Evolutionary conservation across 2,797 vertebrate genomes (phyloP), one percentile per base, ranked within the genome.

Genomic region (Microchirus variegatus): DNA sequence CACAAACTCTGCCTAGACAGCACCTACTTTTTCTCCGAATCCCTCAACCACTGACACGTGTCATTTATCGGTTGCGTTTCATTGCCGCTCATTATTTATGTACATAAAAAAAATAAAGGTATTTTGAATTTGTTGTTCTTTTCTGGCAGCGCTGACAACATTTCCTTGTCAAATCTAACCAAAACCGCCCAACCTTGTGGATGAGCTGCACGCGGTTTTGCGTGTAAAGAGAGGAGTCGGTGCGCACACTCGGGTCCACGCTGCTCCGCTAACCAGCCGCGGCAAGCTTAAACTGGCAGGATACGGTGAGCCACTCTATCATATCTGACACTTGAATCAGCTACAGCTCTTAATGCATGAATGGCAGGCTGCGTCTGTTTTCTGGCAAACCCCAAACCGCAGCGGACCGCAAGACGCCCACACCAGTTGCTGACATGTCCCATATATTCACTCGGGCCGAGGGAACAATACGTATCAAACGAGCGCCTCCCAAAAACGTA

Each of bases 251-350:
- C 75, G 70, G 62, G 50, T 53, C n/a, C n/a, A n/a, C 72, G 63
- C 77, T 72, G 59, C 66, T 66, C 64, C 17, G 63, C 52, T 60
- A 67, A 58, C 54, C 77, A 67, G 57, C 66, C 66, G 35, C 53
- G 69, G 76, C 86, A 77, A 73, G 83, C 78, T 85, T 54, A 68
- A 82, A 81, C 83, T 75, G 81, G 85, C 76, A 77, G 42, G 5
- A 18, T n/a, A n/a, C 2, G 49, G 63, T 38, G 50, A 76, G 42
- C 75, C 84, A 82, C 81, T 88, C 80, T 60, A 85, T 89, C 86
- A 87, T 80, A 31, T 79, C 17, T 89, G 86, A 90, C 89, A 84
- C 64, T 46, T 81, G 79, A 89, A 88, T 85, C 86, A 71, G 22
- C 64, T 67, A 0, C 77, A 61, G 70, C 53, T 59, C 60, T 72